These are phyloP conservation scores for Uropsilus gracilis DNA, from an alignment of 2,113 vertebrate species.

Conservation along the genomic window DNA sequence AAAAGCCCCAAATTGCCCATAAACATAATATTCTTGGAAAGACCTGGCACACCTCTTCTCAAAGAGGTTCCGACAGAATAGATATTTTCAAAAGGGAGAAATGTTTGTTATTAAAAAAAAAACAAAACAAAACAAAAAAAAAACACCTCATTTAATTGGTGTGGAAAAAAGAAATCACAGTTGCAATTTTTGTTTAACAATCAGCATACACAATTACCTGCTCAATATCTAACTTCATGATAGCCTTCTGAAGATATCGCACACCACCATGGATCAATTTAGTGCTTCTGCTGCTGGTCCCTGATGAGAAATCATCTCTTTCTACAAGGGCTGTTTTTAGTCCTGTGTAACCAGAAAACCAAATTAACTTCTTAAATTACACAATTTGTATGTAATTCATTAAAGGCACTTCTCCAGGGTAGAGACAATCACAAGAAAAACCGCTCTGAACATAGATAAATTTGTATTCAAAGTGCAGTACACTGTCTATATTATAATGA, in stretches of 20 bases:
- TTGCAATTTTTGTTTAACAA: constrained; percentile 81
- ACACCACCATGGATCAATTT: constrained; percentile 98
- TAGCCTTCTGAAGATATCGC: constrained; percentile 98
- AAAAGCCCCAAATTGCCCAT: neutral
- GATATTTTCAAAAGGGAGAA: constrained; percentile 24
- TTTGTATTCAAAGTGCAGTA: constrained; percentile 88
- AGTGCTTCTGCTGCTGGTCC: constrained; percentile 96
- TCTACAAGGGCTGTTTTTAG: constrained; percentile 96
- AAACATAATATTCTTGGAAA: neutral
- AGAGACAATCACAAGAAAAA: constrained; percentile 90
- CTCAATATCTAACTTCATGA: constrained; percentile 97
- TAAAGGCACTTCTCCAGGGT: constrained; percentile 90
- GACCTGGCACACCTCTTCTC: neutral
- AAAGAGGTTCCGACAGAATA: constrained; percentile 36
- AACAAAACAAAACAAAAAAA: neutral
- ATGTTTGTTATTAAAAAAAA: constrained; percentile 56
- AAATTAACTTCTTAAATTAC: constrained; percentile 92
- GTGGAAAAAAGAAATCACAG: constrained; percentile 74
- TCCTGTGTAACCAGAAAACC: constrained; percentile 93
- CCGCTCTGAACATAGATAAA: constrained; percentile 87
- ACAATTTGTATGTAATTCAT: constrained; percentile 92
- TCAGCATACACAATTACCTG: constrained; percentile 93
- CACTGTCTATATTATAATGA: constrained; percentile 87
- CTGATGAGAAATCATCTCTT: constrained; percentile 97
- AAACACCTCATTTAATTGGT: constrained; percentile 71